Base-by-base conservation (phyloP, 2,113 vertebrate species). In the Heterocephalus glaber region DNA sequence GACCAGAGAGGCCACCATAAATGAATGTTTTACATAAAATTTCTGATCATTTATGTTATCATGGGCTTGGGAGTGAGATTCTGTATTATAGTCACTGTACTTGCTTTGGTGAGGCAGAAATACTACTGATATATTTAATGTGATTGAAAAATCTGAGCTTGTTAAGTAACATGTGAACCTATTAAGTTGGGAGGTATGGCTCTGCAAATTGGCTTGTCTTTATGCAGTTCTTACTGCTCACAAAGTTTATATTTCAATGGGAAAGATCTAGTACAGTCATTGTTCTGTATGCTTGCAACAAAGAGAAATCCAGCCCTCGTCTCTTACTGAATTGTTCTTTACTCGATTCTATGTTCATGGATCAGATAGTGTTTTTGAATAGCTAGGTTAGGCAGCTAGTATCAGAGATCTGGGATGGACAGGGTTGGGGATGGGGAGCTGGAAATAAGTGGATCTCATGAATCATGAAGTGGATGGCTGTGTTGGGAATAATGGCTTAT, bases 401-500 rank as follows among this genome's bases (percentile, higher is more conserved):
- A 96, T 84, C 68, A 82, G 68, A 95, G 35, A 20, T 95, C 20
- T 80, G 72, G 28, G 68, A 90, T 88, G 28, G 30, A 66, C 70
- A 54, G 28, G 28, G 13, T 49, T 16, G 74, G 44, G 74, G 14
- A 6, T 60, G n/a, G 79, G 97, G 96, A 80, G 47, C 76, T 79
- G 52, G 28, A 65, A 44, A 63, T 33, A 94, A 96, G 86, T 60
- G 22, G 44, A 91, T 95, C 89, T 79, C 11, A 28, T 38, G 92
- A 85, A 95, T 92, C 0, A 0, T 61, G 81, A n/a, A 94, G 47
- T 74, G 95, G 89, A 97, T 87, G 88, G 65, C 12, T 95, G 74
- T 94, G 61, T 65, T 84, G 7, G 96, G 65, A 97, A 96, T 95
- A 63, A 91, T 95, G 88, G 49, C 49, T 96, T 92, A 95, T 95